Evolutionary conservation across 2,888 invertebrate species (phyloP).

Genomic region (Chloroclysta siterata): DNA sequence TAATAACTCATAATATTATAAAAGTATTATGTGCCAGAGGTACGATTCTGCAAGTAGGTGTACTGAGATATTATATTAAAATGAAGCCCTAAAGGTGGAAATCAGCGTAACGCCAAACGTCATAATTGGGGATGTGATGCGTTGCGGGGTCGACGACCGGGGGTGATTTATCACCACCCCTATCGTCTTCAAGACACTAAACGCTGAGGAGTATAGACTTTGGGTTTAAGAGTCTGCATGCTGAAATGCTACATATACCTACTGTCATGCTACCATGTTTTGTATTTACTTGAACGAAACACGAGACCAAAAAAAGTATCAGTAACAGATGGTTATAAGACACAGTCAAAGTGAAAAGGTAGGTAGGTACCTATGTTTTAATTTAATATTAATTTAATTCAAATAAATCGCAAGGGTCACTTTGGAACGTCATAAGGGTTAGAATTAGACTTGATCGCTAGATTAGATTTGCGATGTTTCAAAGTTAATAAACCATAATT

Average conservation of each 20-base stretch:
- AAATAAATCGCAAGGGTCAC: too few species aligned
- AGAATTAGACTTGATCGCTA: too few species aligned
- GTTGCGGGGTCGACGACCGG: conserved; percentile 19
- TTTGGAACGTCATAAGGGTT: too few species aligned
- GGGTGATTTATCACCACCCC: conserved; percentile 30
- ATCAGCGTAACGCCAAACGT: conserved; percentile 16
- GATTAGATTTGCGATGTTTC: too few species aligned
- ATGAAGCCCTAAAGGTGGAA: conserved; percentile 7
- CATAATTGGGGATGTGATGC: conserved; percentile 25
- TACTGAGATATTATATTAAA: neutral
- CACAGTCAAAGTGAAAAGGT: too few species aligned
- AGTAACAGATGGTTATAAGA: too few species aligned
- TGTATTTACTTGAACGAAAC: neutral
- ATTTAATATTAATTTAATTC: too few species aligned
- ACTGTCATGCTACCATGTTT: neutral
- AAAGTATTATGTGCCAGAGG: too few species aligned
- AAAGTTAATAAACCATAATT: too few species aligned
- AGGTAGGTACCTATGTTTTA: too few species aligned
- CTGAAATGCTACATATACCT: neutral
- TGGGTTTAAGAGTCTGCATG: conserved; percentile 1
- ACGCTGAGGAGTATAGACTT: conserved; percentile 15
- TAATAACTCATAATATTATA: too few species aligned
- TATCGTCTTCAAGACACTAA: conserved; percentile 23
- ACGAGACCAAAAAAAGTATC: too few species aligned
- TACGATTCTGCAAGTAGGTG: neutral